Conservation (phyloP, 2,113 vertebrate species). For the Turnix velox region DNA sequence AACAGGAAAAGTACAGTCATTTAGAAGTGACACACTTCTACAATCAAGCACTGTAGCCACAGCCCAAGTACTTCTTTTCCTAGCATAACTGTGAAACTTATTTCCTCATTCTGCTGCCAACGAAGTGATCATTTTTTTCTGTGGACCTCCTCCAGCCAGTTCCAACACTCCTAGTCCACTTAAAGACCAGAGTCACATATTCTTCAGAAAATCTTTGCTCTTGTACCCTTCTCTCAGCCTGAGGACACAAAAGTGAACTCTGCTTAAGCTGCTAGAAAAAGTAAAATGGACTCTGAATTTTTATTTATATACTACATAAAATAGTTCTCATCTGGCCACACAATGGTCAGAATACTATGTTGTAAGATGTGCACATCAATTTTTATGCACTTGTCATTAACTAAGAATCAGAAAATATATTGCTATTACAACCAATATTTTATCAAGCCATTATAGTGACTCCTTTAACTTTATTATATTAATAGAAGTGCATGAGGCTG, state of each 20-base stretch:
- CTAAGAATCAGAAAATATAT: not conserved
- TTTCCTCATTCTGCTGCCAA: accelerated
- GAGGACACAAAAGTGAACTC: not conserved
- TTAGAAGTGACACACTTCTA: accelerated
- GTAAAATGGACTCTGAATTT: not conserved
- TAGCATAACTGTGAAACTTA: not conserved
- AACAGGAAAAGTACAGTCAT: not conserved
- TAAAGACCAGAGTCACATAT: not conserved
- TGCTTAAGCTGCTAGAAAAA: not conserved
- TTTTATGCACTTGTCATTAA: accelerated
- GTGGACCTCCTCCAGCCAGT: not conserved
- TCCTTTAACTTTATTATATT: not conserved
- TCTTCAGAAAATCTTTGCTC: not conserved
- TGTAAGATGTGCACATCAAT: not conserved
- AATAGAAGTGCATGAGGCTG: not conserved
- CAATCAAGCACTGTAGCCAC: not conserved
- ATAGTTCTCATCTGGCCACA: not conserved
- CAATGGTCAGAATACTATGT: not conserved
- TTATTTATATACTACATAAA: not conserved
- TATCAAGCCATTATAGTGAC: not conserved
- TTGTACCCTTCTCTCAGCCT: not conserved
- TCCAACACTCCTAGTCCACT: not conserved
- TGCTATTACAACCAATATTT: not conserved
- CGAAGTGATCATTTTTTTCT: not conserved
- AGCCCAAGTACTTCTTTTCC: not conserved